Percentiles rank a stretch among this genome's conserved stretches.
Conservation (phyloP, 2,797 vertebrate genomes). For the Acanthurus leucopareius region DNA sequence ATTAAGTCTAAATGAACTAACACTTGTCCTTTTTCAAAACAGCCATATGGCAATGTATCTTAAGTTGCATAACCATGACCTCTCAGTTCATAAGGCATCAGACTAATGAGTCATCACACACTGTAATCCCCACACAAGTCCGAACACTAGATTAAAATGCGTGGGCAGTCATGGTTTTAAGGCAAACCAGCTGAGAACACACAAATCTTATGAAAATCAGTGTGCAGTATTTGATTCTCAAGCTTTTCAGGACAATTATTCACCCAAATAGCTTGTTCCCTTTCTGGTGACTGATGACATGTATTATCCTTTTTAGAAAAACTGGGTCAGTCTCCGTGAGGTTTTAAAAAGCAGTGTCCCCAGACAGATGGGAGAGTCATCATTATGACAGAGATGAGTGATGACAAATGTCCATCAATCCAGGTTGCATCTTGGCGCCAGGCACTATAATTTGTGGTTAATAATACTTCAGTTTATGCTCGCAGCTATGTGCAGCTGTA, state of each 20-base stretch:
- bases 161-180: slow-evolving; percentile 21
- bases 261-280: slow-evolving; percentile 6
- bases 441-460: background rate
- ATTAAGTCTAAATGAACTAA: slow-evolving; percentile 44
- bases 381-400: slow-evolving; percentile 24
- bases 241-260: slow-evolving; percentile 8
- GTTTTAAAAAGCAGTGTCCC: slow-evolving; percentile 58
- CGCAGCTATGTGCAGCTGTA: background rate
- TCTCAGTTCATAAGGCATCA: slow-evolving; percentile 31
- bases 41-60: slow-evolving; percentile 56
- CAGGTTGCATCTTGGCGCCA: background rate
- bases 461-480: background rate
- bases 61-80: slow-evolving; percentile 70
- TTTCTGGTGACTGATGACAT: slow-evolving; percentile 36
- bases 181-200: slow-evolving; percentile 1
- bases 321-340: slow-evolving; percentile 74
- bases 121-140: slow-evolving; percentile 47
- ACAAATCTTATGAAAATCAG: background rate
- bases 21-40: background rate
- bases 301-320: slow-evolving; percentile 65
- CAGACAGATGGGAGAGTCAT: slow-evolving; percentile 67
- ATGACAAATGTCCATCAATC: slow-evolving; percentile 12
- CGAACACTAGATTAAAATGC: slow-evolving; percentile 47
- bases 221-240: background rate
- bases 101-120: slow-evolving; percentile 53